A percentile compares a stretch with the other conserved stretches of the same genome.
Evolutionary conservation across 2,113 vertebrate species (phyloP).

Genomic region (Lichenostomus cassidix): DNA sequence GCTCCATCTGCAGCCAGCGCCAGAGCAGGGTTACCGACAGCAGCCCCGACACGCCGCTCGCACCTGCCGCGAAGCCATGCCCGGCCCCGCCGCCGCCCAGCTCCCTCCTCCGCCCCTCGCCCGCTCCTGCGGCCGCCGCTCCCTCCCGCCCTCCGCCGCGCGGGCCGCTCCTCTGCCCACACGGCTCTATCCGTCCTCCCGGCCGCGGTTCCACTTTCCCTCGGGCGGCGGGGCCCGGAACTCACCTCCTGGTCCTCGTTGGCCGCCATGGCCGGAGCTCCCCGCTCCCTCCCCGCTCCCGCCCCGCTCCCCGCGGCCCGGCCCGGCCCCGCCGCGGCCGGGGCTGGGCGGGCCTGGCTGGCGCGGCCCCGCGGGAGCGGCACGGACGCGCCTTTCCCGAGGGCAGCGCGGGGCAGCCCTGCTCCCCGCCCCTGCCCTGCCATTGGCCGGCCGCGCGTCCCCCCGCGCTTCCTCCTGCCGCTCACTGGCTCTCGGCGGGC

Average conservation of each 20-base stretch:
- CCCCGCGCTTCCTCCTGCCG: neutral
- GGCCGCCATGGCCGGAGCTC: slow-evolving; percentile 78
- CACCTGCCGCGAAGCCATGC: neutral
- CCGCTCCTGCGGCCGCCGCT: neutral
- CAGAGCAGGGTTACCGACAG: neutral
- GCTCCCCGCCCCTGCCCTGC: neutral
- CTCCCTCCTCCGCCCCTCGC: neutral
- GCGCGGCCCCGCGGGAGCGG: neutral
- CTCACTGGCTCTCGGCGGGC: neutral
- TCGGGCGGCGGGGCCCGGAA: neutral
- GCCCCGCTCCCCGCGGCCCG: neutral
- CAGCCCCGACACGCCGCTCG: neutral
- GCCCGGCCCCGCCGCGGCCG: neutral
- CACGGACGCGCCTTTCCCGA: neutral
- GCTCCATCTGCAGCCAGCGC: slow-evolving; percentile 85
- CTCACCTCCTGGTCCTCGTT: slow-evolving; percentile 95
- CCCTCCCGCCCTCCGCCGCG: neutral
- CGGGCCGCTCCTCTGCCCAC: neutral
- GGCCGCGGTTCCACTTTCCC: neutral
- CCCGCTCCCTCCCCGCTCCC: neutral
- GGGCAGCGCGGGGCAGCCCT: neutral
- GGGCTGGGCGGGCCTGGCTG: neutral
- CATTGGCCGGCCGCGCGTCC: neutral
- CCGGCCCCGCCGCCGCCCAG: neutral
- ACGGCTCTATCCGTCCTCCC: neutral